A percentile compares a stretch with the other conserved stretches of the same genome.
Conservation (phyloP, 1,140 invertebrate species). For the Drosophila sturtevanti region DNA sequence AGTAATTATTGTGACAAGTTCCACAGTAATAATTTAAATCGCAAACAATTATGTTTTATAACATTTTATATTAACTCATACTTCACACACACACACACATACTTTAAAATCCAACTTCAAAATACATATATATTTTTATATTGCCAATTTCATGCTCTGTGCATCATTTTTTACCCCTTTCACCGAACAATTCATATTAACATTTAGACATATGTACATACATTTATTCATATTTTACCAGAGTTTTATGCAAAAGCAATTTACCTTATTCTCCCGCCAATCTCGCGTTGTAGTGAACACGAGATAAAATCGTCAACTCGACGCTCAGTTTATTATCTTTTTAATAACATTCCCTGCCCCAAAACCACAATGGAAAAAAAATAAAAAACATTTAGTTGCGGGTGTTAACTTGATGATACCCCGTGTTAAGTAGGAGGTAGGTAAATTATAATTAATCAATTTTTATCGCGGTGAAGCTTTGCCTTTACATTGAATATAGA, state of each 20-base stretch:
- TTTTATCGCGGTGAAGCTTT: too few relatives aligned
- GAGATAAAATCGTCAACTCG: slow-evolving; percentile 60
- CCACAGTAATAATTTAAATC: too few relatives aligned
- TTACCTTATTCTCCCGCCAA: neutral
- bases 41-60: too few relatives aligned
- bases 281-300: neutral
- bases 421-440: too few relatives aligned
- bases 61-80: too few relatives aligned
- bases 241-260: slow-evolving; percentile 20
- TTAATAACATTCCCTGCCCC: slow-evolving; percentile 56
- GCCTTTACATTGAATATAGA: too few relatives aligned
- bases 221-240: too few relatives aligned
- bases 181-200: neutral
- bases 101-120: too few relatives aligned
- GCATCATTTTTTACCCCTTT: neutral
- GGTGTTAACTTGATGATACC: neutral
- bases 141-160: neutral
- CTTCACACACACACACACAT: too few relatives aligned
- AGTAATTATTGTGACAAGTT: too few relatives aligned
- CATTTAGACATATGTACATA: neutral
- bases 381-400: neutral
- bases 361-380: slow-evolving; percentile 6
- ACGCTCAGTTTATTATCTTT: slow-evolving; percentile 54
- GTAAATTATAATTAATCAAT: too few relatives aligned
- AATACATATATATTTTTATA: neutral